Evolutionary conservation across 2,888 invertebrate genomes (phyloP).

Genomic region (Agrotis puta): DNA sequence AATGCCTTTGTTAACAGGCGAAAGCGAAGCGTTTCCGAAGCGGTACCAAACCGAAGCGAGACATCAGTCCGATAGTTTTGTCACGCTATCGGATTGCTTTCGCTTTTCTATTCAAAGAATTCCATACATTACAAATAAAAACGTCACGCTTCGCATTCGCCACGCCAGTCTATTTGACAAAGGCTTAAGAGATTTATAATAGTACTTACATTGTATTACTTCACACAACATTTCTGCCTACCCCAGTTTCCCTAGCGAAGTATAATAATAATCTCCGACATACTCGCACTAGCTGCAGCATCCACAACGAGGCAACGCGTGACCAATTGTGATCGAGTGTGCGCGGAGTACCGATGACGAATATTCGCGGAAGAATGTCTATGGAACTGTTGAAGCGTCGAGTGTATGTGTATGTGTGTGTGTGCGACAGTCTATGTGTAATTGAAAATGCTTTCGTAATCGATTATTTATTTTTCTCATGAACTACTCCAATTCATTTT

Average conservation of each 20-base stretch:
- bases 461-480: not conserved
- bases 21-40: no score
- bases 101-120: no score
- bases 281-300: slow-evolving; percentile 15
- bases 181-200: no score
- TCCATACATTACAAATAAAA: no score
- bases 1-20: no score
- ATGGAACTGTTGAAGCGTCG: no score
- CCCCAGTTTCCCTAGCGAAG: no score
- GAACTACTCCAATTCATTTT: slow-evolving; percentile 1
- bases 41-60: no score
- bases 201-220: not conserved
- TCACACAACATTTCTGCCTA: slow-evolving; percentile 1
- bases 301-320: slow-evolving; percentile 33
- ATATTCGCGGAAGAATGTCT: slow-evolving; percentile 29
- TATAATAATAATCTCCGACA: slow-evolving; percentile 10
- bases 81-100: no score
- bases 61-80: no score
- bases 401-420: not conserved
- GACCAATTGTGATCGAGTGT: slow-evolving; percentile 57
- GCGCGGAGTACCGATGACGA: slow-evolving; percentile 48
- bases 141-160: no score
- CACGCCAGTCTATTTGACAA: no score
- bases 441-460: slow-evolving; percentile 36
- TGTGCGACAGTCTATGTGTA: not conserved